Conservation (phyloP, 92 coral and sea anemone species). For the Siderastrea radians region DNA sequence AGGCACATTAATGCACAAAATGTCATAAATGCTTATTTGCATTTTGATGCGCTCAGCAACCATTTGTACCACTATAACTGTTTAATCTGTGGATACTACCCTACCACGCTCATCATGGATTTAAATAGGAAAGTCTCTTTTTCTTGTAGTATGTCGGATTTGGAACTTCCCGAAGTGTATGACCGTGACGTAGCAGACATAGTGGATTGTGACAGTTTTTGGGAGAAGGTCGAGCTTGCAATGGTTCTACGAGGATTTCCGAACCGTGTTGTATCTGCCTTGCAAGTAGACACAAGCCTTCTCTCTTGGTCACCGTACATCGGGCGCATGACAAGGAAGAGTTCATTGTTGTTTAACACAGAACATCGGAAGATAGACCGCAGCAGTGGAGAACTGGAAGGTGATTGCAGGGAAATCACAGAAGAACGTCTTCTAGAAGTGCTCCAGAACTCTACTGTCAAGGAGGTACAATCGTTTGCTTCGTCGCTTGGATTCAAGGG, state of each 20-base stretch:
- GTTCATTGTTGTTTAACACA: slow-evolving; percentile 42
- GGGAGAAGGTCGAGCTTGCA: slow-evolving; percentile 52
- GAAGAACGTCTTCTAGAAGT: slow-evolving; percentile 68
- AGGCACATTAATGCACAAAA: slow-evolving; percentile 34
- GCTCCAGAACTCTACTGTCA: slow-evolving; percentile 39
- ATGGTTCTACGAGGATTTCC: slow-evolving; percentile 65
- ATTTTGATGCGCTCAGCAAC: slow-evolving; percentile 51
- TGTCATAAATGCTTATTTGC: slow-evolving; percentile 55
- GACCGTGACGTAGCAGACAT: slow-evolving; percentile 30
- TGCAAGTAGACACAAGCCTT: slow-evolving; percentile 45
- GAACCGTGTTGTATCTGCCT: neutral
- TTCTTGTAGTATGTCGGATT: slow-evolving; percentile 36
- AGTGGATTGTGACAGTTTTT: slow-evolving; percentile 53
- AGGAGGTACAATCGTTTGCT: slow-evolving; percentile 52
- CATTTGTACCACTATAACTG: slow-evolving; percentile 56
- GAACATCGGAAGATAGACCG: slow-evolving; percentile 58
- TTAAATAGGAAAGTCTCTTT: slow-evolving; percentile 69
- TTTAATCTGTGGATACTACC: slow-evolving; percentile 62
- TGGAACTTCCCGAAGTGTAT: slow-evolving; percentile 58
- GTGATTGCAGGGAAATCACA: slow-evolving; percentile 59
- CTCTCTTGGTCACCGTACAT: slow-evolving; percentile 72
- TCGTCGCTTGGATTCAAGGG: slow-evolving; percentile 42
- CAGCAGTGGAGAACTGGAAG: slow-evolving; percentile 51
- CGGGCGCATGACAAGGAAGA: slow-evolving; percentile 42
- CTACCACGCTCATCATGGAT: slow-evolving; percentile 31